phyloP scores from a whole-genome alignment of 2,797 vertebrate species.

The Lophotriccus pileatus region DNA sequence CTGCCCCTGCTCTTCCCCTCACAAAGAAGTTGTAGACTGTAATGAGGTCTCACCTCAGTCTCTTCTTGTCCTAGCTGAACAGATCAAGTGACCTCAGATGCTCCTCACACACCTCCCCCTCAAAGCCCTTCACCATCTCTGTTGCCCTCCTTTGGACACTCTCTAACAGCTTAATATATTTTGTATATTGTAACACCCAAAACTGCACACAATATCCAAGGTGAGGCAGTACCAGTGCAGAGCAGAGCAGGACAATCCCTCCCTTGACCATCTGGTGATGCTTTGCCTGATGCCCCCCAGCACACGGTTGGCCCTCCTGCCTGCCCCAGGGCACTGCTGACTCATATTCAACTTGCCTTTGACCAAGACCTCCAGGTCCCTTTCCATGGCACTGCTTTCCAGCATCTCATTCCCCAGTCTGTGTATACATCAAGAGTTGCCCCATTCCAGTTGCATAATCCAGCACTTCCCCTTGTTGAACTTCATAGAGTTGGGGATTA shows the following conservation, averaged over 20 bases:
- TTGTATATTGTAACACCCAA: rapidly evolving
- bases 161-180: rapidly evolving
- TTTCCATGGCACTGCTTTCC: not conserved
- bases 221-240: rapidly evolving
- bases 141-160: rapidly evolving
- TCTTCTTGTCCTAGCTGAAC: not conserved
- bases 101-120: rapidly evolving
- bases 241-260: not conserved
- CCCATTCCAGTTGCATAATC: not conserved
- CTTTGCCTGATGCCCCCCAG: not conserved
- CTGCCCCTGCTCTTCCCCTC: not conserved
- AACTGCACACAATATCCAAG: rapidly evolving
- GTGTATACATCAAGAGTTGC: not conserved
- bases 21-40: rapidly evolving
- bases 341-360: rapidly evolving
- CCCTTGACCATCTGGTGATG: rapidly evolving
- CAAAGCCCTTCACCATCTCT: not conserved
- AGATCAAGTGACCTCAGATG: rapidly evolving
- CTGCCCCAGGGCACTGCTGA: not conserved
- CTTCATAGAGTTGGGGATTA: not conserved
- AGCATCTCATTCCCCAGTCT: not conserved
- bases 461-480: not conserved
- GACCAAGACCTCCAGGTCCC: no score
- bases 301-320: rapidly evolving
- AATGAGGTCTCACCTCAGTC: rapidly evolving